Base-by-base conservation (phyloP, 1,140 invertebrate species). In the Drosophila sechellia region DNA sequence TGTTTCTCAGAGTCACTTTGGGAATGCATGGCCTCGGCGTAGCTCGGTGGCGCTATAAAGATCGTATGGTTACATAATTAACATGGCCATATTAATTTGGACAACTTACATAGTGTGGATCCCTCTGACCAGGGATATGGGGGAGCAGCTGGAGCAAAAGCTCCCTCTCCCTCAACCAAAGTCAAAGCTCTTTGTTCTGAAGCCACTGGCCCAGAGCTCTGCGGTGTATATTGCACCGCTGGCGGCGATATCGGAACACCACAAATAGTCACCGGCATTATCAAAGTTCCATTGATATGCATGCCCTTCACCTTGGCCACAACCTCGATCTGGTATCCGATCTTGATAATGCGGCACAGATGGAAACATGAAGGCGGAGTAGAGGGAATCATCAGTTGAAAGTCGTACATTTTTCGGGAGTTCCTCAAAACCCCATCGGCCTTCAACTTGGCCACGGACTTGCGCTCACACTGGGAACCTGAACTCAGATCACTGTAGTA, bases 331-430 rank as follows among this genome's bases (percentile, higher is more conserved):
- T 94, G 93, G 91, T 96, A 96, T 66, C 94, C 94, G 55, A 96
- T 92, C 89, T 95, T 95, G 55, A 96, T 96, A 40, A 96, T 94
- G 39, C 93, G 93, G 75, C 95, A 96, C 69, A 95, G 93, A 15
- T 94, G 93, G 3, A 96, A 92, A 84, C 96, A 95, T 0, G 95
- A 95, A 3, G 95, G 95, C 5, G 95, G 95, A 70, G 96, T 91
- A 3, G 95, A 93, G 1, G 95, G 95, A 43, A 96, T 93, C 13
- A 93, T 91, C 27, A 96, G 78, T n/a, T 87, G 91, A 54, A 79
- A 90, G 11, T 53, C 59, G 34, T 86, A 79, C 27, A 77, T 34
- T 11, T 75, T 89, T 20, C 60, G 72, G 20, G 66, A 63, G 35
- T 89, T 73, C n/a, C 90, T 93, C 94, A 61, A 93, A 87, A 72